phyloP scores from a whole-genome alignment of 2,113 vertebrate genomes.

The Hiodon tergisus region DNA sequence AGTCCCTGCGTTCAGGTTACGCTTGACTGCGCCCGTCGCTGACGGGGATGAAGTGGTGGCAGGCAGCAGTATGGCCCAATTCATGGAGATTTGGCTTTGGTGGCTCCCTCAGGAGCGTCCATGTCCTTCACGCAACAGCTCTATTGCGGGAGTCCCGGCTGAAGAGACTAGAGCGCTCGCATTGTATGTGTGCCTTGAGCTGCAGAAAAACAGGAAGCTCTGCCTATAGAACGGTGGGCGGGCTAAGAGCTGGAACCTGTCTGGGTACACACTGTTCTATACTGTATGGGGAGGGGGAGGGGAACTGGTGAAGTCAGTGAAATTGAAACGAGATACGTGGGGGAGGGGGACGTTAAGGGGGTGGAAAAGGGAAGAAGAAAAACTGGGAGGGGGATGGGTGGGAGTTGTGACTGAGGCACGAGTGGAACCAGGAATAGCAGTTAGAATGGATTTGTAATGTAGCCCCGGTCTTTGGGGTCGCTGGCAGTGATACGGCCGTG shows the following conservation, averaged over 20 bases:
- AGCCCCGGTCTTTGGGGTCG: background rate
- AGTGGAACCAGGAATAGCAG: background rate
- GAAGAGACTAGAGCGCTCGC: background rate
- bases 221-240: conserved; percentile 15
- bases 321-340: background rate
- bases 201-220: conserved; percentile 21
- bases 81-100: too few species aligned
- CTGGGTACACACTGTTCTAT: conserved; percentile 16
- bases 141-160: background rate
- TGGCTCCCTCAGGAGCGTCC: too few species aligned
- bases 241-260: background rate
- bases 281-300: background rate
- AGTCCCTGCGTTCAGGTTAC: too few species aligned
- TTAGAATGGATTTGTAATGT: too few species aligned
- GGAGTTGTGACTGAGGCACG: background rate
- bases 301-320: background rate
- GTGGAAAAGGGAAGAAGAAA: background rate
- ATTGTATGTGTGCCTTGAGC: background rate
- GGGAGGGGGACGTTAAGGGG: background rate
- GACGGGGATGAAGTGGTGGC: background rate
- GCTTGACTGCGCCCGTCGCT: too few species aligned
- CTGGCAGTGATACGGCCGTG: background rate
- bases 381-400: background rate
- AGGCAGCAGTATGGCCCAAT: too few species aligned
- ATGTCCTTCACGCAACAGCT: too few species aligned